Conservation (phyloP, 2,888 invertebrate genomes). For the Caenorhabditis doughertyi region DNA sequence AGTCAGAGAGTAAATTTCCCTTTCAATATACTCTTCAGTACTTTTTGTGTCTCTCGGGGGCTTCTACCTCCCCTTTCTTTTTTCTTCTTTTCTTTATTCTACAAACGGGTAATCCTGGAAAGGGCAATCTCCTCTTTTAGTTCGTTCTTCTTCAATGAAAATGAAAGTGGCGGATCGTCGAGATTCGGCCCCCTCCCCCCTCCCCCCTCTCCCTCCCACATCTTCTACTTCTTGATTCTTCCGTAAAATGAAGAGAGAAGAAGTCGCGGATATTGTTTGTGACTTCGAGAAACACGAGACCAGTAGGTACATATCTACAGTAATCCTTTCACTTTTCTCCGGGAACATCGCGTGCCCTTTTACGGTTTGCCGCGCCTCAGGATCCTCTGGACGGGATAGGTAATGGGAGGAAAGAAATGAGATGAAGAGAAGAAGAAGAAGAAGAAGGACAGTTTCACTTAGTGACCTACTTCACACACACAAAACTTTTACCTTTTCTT, state of each 20-base stretch:
- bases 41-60: constrained; percentile 21
- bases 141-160: constrained; percentile 40
- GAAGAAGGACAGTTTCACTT: constrained; percentile 62
- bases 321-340: constrained; percentile 65
- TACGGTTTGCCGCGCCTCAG: constrained; percentile 51
- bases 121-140: constrained; percentile 45
- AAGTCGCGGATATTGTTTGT: constrained; percentile 58
- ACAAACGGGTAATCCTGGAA: constrained; percentile 58
- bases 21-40: constrained; percentile 15
- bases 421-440: constrained; percentile 30
- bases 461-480: constrained; percentile 64
- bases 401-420: constrained; percentile 50
- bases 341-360: constrained; percentile 61
- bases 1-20: constrained; percentile 32
- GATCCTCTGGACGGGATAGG: constrained; percentile 63
- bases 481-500: constrained; percentile 34
- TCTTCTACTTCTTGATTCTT: not conserved
- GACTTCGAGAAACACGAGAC: constrained; percentile 62
- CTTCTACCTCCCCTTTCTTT: constrained; percentile 2
- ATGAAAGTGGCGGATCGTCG: constrained; percentile 54
- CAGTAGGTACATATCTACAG: constrained; percentile 62
- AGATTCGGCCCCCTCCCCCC: constrained; percentile 47
- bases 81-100: constrained; percentile 20
- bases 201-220: too few species aligned
- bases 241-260: constrained; percentile 30